Conservation (phyloP, 2,797 vertebrate genomes). For the Typhlichthys eigenmanni region DNA sequence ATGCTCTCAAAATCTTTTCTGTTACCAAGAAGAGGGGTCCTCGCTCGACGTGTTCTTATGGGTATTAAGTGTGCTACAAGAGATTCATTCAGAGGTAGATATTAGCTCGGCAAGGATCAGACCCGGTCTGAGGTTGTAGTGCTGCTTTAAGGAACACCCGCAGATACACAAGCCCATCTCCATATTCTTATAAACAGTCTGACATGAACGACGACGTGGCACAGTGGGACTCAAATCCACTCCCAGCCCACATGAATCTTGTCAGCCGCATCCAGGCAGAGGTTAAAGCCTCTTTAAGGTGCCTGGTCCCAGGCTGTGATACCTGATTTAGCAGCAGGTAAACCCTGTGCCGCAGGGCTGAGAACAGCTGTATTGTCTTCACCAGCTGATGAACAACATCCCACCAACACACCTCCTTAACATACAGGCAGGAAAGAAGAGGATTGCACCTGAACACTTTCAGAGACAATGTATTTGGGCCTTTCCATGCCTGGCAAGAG, state of each 20-base stretch:
- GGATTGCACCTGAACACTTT: slow-evolving; percentile 50
- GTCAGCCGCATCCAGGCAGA: slow-evolving; percentile 73
- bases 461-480: slow-evolving; percentile 55
- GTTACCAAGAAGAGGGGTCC: slow-evolving; percentile 77
- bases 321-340: slow-evolving; percentile 78
- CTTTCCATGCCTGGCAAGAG: slow-evolving; percentile 57
- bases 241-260: slow-evolving; percentile 70
- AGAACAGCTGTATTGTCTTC: slow-evolving; percentile 66
- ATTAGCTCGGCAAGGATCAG: slow-evolving; percentile 80
- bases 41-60: slow-evolving; percentile 75
- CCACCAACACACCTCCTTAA: slow-evolving; percentile 35
- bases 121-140: slow-evolving; percentile 76
- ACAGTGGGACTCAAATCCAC: slow-evolving; percentile 71
- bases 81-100: slow-evolving; percentile 84
- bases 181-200: slow-evolving; percentile 78
- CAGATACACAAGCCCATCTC: slow-evolving; percentile 63
- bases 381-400: slow-evolving; percentile 59
- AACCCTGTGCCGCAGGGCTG: slow-evolving; percentile 57
- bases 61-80: slow-evolving; percentile 83
- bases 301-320: slow-evolving; percentile 70
- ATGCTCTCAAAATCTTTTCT: slow-evolving; percentile 84
- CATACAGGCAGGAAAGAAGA: slow-evolving; percentile 57
- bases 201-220: slow-evolving; percentile 73
- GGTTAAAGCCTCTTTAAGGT: slow-evolving; percentile 81
- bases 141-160: slow-evolving; percentile 77